Percentiles rank a stretch among this genome's conserved stretches.
These are phyloP conservation scores for Stegastes partitus DNA, from an alignment of 2,113 vertebrate genomes.

Conservation along the genomic window DNA sequence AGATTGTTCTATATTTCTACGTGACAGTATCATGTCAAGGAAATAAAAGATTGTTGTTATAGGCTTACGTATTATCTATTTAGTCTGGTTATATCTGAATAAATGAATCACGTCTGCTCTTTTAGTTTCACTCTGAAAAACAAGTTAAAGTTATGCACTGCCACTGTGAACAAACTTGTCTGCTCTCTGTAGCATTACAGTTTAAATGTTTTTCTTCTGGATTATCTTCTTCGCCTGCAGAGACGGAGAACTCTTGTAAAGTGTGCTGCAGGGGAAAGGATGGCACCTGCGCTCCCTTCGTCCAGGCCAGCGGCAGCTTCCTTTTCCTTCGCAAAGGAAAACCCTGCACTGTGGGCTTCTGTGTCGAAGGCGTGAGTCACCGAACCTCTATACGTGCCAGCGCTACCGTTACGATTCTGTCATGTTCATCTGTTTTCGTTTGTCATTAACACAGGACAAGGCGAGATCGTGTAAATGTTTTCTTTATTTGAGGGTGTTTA, in stretches of 20 bases:
- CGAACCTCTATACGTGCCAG: neutral
- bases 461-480: neutral
- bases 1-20: neutral
- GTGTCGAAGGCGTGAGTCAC: conserved; percentile 89
- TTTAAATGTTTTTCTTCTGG: neutral
- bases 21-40: neutral
- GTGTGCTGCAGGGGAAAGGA: conserved; percentile 90
- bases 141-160: too few species aligned
- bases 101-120: too few species aligned
- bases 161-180: too few species aligned
- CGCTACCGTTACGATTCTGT: neutral
- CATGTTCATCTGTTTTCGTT: neutral
- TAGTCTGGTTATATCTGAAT: too few species aligned
- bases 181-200: too few species aligned
- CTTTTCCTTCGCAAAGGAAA: conserved; percentile 95
- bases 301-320: conserved; percentile 71
- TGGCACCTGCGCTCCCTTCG: conserved; percentile 87
- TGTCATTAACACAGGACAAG: neutral
- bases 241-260: conserved; percentile 94
- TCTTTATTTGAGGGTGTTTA: neutral
- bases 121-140: too few species aligned
- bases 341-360: conserved; percentile 97
- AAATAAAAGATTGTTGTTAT: too few species aligned
- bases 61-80: too few species aligned
- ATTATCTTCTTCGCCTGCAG: conserved; percentile 69